Conservation (phyloP, 1,140 invertebrate species). For the Drosophila suzukii region DNA sequence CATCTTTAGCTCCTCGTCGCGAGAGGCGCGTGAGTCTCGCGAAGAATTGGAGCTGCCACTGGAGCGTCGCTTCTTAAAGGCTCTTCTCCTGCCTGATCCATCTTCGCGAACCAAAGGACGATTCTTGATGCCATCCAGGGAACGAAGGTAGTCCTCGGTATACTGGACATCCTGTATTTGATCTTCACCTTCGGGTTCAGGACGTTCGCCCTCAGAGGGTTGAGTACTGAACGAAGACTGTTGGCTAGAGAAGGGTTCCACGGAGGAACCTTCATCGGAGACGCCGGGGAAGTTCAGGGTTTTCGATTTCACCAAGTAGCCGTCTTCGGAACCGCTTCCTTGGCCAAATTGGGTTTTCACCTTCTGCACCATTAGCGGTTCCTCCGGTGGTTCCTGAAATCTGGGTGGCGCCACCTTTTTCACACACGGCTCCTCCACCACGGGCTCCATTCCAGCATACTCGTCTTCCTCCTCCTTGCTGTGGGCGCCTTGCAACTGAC, state of each 20-base stretch:
- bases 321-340: constrained; percentile 43
- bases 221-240: constrained; percentile 78
- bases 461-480: constrained; percentile 41
- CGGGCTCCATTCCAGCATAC: constrained; percentile 62
- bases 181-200: constrained; percentile 78
- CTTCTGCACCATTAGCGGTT: constrained; percentile 54
- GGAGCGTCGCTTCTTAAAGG: constrained; percentile 86
- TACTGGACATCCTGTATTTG: constrained; percentile 62
- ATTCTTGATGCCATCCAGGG: constrained; percentile 87
- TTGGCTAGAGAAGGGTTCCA: constrained; percentile 72
- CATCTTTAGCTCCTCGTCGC: constrained; percentile 87
- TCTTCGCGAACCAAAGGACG: constrained; percentile 86
- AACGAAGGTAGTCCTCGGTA: constrained; percentile 84
- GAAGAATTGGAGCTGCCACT: constrained; percentile 86
- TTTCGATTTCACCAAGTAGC: constrained; percentile 54
- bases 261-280: constrained; percentile 79
- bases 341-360: constrained; percentile 80
- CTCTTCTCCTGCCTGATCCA: constrained; percentile 86
- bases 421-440: constrained; percentile 71
- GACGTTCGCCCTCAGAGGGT: constrained; percentile 64
- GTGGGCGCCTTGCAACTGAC: constrained; percentile 45
- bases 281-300: constrained; percentile 67
- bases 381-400: constrained; percentile 47
- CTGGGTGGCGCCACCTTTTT: constrained; percentile 57
- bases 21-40: constrained; percentile 85